These are phyloP conservation scores for Alethe diademata DNA, from an alignment of 2,113 vertebrate species.

Conservation along the genomic window DNA sequence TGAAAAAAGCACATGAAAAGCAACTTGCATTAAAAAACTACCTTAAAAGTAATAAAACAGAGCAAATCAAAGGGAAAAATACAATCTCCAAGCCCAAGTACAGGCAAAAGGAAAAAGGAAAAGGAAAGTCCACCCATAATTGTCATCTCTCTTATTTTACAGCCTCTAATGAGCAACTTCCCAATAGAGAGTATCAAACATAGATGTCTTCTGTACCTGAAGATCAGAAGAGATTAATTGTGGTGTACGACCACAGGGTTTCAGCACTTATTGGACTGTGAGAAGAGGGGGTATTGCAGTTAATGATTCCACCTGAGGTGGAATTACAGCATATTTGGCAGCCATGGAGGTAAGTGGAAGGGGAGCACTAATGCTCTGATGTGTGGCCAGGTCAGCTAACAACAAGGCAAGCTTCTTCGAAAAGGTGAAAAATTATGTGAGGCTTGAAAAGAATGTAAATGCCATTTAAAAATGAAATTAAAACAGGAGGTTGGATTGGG, in stretches of 20 bases:
- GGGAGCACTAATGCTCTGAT: background rate
- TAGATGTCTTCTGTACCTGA: background rate
- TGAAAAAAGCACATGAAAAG: constrained; percentile 13
- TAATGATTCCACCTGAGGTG: constrained; percentile 33
- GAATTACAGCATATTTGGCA: background rate
- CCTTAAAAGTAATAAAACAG: background rate
- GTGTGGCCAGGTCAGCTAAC: background rate
- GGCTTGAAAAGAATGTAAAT: background rate
- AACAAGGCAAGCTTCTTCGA: background rate
- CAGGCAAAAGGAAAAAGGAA: background rate
- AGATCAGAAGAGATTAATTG: constrained; percentile 23
- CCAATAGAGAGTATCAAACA: constrained; percentile 2
- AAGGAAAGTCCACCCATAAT: background rate
- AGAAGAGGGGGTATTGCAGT: background rate
- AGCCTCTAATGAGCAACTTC: constrained; percentile 23
- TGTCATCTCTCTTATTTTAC: background rate
- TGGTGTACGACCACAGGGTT: background rate
- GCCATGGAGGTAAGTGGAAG: background rate
- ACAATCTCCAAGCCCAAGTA: background rate
- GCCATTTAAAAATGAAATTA: background rate
- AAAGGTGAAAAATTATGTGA: background rate
- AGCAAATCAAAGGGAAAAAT: constrained; percentile 30
- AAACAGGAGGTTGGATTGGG: background rate
- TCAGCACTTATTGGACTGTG: background rate
- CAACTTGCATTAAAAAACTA: background rate